Conservation (phyloP, 2,113 vertebrate species). For the Poicephalus gulielmi region DNA sequence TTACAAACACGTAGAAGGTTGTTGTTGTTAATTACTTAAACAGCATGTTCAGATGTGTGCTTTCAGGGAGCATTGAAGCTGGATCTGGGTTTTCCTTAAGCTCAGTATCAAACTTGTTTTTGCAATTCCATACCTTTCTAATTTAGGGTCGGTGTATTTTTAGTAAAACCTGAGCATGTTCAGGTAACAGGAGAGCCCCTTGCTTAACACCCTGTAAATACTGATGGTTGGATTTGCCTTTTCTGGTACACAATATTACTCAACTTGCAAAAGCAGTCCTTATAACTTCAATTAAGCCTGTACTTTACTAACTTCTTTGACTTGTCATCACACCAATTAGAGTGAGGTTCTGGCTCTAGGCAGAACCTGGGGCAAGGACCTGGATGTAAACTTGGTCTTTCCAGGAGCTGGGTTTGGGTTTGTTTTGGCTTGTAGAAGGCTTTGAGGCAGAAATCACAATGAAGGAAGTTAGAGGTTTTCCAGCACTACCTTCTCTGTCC, state of each 20-base stretch:
- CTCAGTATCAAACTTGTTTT: background rate
- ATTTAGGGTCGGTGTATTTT: background rate
- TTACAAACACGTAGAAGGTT: background rate
- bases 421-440: background rate
- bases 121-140: background rate
- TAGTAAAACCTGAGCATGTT: background rate
- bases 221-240: background rate
- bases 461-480: background rate
- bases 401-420: background rate
- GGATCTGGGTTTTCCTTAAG: background rate
- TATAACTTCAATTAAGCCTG: background rate
- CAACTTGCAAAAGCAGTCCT: background rate
- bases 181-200: background rate
- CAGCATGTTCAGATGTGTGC: background rate
- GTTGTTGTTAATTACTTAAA: background rate
- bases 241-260: background rate
- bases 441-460: background rate
- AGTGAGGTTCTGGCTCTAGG: background rate
- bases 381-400: background rate
- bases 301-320: background rate
- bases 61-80: background rate
- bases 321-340: background rate
- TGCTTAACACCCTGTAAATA: background rate
- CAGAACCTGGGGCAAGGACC: background rate
- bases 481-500: background rate